Evolutionary conservation across 2,888 invertebrate genomes (phyloP).

Genomic region (Tanytarsus gracilentus): DNA sequence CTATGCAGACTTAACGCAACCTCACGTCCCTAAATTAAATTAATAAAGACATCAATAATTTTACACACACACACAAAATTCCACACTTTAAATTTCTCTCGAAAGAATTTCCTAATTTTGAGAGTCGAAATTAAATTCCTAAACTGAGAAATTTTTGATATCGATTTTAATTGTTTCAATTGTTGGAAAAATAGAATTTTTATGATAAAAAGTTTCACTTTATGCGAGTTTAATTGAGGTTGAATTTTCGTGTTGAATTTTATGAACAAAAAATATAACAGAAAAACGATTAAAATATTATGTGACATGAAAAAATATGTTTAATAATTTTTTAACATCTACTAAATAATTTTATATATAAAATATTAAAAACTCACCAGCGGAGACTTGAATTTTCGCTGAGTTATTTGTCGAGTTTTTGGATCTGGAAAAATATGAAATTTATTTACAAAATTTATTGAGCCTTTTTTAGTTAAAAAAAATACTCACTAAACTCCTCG

Average conservation of each 20-base stretch:
- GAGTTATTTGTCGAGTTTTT: constrained; percentile 91
- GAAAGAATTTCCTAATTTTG: too few relatives aligned
- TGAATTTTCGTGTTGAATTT: too few relatives aligned
- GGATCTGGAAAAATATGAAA: constrained; percentile 66
- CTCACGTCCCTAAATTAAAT: constrained; percentile 49
- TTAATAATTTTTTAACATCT: not conserved
- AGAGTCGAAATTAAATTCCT: too few relatives aligned
- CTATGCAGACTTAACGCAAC: constrained; percentile 61
- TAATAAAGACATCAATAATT: too few relatives aligned
- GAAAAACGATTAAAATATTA: too few relatives aligned
- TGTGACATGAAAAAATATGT: not conserved
- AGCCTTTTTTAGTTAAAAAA: constrained; percentile 16
- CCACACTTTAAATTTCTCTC: not conserved
- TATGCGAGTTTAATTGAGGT: too few relatives aligned
- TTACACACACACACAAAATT: not conserved
- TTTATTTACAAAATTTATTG: constrained; percentile 28
- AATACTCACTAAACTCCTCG: constrained; percentile 97
- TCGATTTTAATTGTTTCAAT: too few relatives aligned
- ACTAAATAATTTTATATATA: constrained; percentile 30
- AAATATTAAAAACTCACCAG: constrained; percentile 66
- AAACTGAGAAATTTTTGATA: too few relatives aligned
- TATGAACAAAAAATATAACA: too few relatives aligned
- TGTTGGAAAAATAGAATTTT: too few relatives aligned
- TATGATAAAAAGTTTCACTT: too few relatives aligned
- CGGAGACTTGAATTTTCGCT: constrained; percentile 93